Conservation (phyloP, 2,888 invertebrate species). For the Microplitis manilae region DNA sequence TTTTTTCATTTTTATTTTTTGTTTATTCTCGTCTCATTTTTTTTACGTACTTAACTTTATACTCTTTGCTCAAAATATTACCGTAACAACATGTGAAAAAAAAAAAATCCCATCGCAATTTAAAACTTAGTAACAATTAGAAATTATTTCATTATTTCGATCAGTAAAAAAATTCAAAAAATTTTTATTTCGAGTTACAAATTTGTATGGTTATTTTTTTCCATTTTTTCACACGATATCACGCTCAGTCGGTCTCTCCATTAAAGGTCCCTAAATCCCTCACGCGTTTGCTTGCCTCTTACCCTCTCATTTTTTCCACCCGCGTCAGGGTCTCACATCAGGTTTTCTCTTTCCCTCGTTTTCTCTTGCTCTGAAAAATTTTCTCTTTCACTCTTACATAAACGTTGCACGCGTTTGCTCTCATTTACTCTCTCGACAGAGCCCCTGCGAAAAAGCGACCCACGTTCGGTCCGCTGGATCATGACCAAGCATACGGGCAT, state of each 20-base stretch:
- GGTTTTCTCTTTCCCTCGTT: constrained; percentile 24
- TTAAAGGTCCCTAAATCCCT: constrained; percentile 68
- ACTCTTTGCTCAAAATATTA: constrained; percentile 28
- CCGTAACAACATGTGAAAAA: not conserved
- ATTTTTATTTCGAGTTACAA: constrained; percentile 20
- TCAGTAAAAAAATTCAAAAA: not conserved
- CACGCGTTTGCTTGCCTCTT: constrained; percentile 50
- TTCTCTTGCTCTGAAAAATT: not conserved
- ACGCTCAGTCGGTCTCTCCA: constrained; percentile 55
- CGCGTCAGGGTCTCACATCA: constrained; percentile 16
- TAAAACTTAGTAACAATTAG: too few relatives aligned
- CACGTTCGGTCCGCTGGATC: constrained; percentile 58
- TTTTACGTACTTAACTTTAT: constrained; percentile 19
- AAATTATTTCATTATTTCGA: not conserved
- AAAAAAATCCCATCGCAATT: too few relatives aligned
- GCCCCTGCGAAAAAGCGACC: constrained; percentile 36
- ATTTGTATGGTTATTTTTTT: constrained; percentile 58
- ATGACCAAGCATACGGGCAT: constrained; percentile 71
- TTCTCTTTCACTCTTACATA: not conserved
- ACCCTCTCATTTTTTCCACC: constrained; percentile 28
- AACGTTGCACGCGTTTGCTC: not conserved
- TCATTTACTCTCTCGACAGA: constrained; percentile 5
- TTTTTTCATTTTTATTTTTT: constrained; percentile 27
- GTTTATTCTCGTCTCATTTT: constrained; percentile 15
- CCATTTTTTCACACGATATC: constrained; percentile 57